Percentiles rank a stretch among this genome's conserved stretches.
Conservation (phyloP, 1,140 invertebrate species). For the Rhopalosiphum padi region DNA sequence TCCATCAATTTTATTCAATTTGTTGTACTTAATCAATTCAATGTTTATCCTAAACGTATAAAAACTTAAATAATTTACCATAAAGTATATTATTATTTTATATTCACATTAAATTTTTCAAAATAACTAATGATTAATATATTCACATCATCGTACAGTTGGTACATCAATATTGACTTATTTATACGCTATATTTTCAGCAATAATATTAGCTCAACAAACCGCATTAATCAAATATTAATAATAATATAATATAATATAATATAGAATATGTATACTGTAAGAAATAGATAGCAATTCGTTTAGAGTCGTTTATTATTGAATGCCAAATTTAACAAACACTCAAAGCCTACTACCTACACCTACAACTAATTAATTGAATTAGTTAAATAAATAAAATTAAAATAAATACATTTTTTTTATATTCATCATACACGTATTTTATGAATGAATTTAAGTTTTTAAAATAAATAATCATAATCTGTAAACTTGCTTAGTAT, state of each 20-base stretch:
- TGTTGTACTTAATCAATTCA: too few relatives aligned
- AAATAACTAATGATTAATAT: background rate
- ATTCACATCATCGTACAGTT: too few relatives aligned
- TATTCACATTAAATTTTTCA: background rate
- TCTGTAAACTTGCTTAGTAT: background rate
- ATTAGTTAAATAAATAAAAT: too few relatives aligned
- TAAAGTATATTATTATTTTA: too few relatives aligned
- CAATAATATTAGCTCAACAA: background rate
- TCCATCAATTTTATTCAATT: too few relatives aligned
- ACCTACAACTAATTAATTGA: too few relatives aligned
- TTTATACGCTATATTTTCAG: background rate
- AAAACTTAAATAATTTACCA: too few relatives aligned
- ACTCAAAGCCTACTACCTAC: too few relatives aligned
- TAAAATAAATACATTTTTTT: too few relatives aligned
- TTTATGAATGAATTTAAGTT: background rate
- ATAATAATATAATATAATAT: background rate
- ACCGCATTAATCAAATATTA: background rate
- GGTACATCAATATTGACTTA: too few relatives aligned
- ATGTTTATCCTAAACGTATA: too few relatives aligned
- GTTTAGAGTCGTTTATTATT: background rate
- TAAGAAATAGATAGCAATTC: background rate
- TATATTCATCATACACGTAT: background rate
- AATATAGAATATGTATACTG: background rate
- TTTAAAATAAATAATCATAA: background rate
- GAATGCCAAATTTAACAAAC: background rate